Evolutionary conservation across 2,113 vertebrate genomes (phyloP).

Genomic region (Lota lota): DNA sequence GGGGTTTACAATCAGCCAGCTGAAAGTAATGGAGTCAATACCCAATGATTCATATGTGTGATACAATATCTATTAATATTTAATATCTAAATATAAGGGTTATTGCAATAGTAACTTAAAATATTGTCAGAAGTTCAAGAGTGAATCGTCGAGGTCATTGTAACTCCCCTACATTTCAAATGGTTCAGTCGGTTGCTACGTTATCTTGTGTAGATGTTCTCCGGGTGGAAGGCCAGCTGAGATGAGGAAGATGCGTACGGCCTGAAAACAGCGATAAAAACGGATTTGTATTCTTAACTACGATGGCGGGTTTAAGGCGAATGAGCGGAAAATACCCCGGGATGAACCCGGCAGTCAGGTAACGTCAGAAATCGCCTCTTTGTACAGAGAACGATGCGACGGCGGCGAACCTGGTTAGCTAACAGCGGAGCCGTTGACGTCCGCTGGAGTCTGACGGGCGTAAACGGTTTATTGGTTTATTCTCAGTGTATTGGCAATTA

Average conservation of each 20-base stretch:
- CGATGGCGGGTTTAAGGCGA: slow-evolving; percentile 66
- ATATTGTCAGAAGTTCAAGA: not conserved
- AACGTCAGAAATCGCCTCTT: slow-evolving; percentile 18
- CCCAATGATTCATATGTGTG: no score
- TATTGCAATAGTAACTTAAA: no score
- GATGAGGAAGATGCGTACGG: slow-evolving; percentile 34
- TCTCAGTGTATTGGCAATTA: no score
- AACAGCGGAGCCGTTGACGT: not conserved
- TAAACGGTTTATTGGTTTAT: no score
- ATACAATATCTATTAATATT: no score
- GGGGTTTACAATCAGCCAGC: slow-evolving; percentile 5
- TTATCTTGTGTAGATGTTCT: slow-evolving; percentile 48
- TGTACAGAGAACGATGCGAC: not conserved
- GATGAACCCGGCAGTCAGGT: slow-evolving; percentile 72
- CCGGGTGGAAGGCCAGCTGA: slow-evolving; percentile 8
- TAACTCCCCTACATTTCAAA: slow-evolving; percentile 1
- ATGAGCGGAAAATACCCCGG: slow-evolving; percentile 57
- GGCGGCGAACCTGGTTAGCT: slow-evolving; percentile 22
- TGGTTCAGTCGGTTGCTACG: slow-evolving; percentile 68
- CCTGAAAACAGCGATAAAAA: slow-evolving; percentile 8
- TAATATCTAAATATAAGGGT: no score
- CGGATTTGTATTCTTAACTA: not conserved
- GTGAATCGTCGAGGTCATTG: not conserved
- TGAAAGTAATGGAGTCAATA: no score
- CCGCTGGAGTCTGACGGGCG: no score